Evolutionary conservation across 2,113 vertebrate species (phyloP).

Genomic region (Boleophthalmus pectinirostris): DNA sequence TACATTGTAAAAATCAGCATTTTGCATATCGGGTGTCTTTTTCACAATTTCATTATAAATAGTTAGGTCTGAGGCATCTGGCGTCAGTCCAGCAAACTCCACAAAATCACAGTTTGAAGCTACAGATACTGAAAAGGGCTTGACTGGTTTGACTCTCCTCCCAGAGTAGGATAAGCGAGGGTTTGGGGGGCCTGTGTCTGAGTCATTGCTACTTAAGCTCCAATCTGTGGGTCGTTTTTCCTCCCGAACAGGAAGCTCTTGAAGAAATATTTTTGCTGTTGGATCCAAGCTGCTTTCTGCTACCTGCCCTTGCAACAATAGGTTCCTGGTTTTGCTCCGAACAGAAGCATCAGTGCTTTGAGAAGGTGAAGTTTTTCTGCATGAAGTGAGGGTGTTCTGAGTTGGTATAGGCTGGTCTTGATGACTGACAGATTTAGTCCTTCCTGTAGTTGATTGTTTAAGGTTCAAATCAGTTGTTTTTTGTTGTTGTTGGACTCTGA

Average conservation of each 20-base stretch:
- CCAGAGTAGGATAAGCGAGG: slow-evolving; percentile 24
- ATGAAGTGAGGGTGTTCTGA: slow-evolving; percentile 5
- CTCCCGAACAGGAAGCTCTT: slow-evolving; percentile 81
- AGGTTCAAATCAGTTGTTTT: slow-evolving; percentile 25
- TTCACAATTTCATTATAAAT: slow-evolving; percentile 68
- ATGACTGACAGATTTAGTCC: slow-evolving; percentile 23
- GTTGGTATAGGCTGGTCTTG: slow-evolving; percentile 16
- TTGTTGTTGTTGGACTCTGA: slow-evolving; percentile 23
- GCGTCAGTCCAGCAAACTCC: slow-evolving; percentile 43
- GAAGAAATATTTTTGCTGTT: slow-evolving; percentile 32
- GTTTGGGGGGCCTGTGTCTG: slow-evolving; percentile 32
- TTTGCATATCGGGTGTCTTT: slow-evolving; percentile 27
- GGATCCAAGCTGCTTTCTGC: neutral
- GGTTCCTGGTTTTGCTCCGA: slow-evolving; percentile 58
- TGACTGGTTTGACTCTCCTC: slow-evolving; percentile 46
- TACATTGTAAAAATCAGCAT: neutral
- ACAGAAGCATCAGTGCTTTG: slow-evolving; percentile 25
- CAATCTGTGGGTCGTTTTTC: slow-evolving; percentile 63
- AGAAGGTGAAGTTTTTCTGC: slow-evolving; percentile 22
- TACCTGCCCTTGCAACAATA: slow-evolving; percentile 43
- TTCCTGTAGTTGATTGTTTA: slow-evolving; percentile 5
- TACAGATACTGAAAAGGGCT: slow-evolving; percentile 14
- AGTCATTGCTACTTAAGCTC: slow-evolving; percentile 63
- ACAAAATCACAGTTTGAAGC: slow-evolving; percentile 20
- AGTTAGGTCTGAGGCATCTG: slow-evolving; percentile 58